Percentiles rank a stretch among this genome's conserved stretches.
Evolutionary conservation across 2,888 invertebrate species (phyloP).

Genomic region (Gibbula magus): DNA sequence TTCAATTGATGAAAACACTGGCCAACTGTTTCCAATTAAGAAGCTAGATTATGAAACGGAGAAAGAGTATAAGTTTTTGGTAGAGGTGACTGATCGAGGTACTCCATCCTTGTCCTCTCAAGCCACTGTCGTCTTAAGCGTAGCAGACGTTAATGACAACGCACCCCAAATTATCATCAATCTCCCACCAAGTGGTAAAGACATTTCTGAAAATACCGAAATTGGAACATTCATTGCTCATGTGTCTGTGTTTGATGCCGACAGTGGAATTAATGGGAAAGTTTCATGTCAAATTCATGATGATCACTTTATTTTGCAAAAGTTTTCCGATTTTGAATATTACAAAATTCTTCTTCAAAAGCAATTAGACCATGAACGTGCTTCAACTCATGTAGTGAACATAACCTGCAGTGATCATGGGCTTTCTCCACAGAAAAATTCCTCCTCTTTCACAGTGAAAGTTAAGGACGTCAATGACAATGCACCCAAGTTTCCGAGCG

Average conservation of each 20-base stretch:
- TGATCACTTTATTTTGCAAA: conserved; percentile 55
- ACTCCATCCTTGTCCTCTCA: conserved; percentile 48
- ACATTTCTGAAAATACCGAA: conserved; percentile 80
- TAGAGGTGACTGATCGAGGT: conserved; percentile 59
- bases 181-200: conserved; percentile 84
- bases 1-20: conserved; percentile 87
- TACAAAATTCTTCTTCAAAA: conserved; percentile 44
- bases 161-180: conserved; percentile 89
- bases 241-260: conserved; percentile 82
- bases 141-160: conserved; percentile 88
- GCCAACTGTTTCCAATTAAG: conserved; percentile 86
- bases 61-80: conserved; percentile 84
- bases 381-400: conserved; percentile 41
- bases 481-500: conserved; percentile 41
- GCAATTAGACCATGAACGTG: conserved; percentile 46
- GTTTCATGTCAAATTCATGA: conserved; percentile 59
- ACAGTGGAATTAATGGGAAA: conserved; percentile 62
- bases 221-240: conserved; percentile 95
- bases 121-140: conserved; percentile 78
- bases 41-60: conserved; percentile 89
- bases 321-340: conserved; percentile 44
- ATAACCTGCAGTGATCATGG: conserved; percentile 51
- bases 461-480: conserved; percentile 52
- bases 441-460: conserved; percentile 39
- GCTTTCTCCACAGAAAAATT: conserved; percentile 36